phyloP scores from a whole-genome alignment of 23 tunicate species.

The Halocynthia roretzi region DNA sequence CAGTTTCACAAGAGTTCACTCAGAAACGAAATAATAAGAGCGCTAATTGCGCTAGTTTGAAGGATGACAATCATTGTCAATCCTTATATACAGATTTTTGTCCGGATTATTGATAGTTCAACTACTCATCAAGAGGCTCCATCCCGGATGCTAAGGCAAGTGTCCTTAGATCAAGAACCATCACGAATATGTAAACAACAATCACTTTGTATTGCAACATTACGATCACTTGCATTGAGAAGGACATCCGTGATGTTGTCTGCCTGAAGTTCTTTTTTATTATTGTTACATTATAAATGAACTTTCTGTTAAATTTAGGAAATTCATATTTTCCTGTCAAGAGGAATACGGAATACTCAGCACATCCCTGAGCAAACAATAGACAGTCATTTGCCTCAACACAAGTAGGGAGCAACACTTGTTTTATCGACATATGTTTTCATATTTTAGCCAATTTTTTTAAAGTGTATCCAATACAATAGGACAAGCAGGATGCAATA shows the following conservation, averaged over 20 bases:
- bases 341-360: no score
- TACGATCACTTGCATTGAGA: slow-evolving; percentile 5
- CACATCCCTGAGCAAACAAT: no score
- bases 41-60: slow-evolving; percentile 13
- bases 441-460: no score
- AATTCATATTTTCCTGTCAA: no score
- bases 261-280: neutral
- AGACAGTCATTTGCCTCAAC: no score
- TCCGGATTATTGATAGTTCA: slow-evolving; percentile 9
- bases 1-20: neutral
- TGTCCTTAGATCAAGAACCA: slow-evolving; percentile 1
- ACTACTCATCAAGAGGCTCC: neutral
- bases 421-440: no score
- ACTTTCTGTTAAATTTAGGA: no score
- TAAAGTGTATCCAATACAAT: no score
- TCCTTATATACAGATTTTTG: slow-evolving; percentile 3
- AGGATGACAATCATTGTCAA: neutral
- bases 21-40: neutral
- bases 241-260: neutral
- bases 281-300: neutral
- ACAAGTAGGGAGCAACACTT: no score
- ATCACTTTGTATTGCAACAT: slow-evolving; percentile 1
- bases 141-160: slow-evolving; percentile 35
- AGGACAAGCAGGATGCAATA: no score
- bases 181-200: neutral